Conservation (phyloP, 2,888 invertebrate genomes). For the Mythimna pallens region DNA sequence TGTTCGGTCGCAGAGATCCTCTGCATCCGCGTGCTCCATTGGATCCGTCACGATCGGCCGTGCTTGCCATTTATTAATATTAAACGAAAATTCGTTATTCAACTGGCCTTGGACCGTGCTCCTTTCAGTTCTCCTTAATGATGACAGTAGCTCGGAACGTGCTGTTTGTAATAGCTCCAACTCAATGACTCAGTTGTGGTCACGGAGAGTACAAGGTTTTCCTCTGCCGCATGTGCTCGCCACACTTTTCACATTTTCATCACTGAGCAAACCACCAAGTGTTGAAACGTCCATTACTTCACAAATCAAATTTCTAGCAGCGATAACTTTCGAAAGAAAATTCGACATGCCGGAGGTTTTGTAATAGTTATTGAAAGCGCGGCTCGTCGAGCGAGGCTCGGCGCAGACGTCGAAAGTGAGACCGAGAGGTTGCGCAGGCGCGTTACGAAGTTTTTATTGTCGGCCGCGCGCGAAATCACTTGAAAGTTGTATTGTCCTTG, state of each 20-base stretch:
- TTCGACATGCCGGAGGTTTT: slow-evolving; percentile 87
- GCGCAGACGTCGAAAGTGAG: slow-evolving; percentile 88
- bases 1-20: slow-evolving; percentile 75
- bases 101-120: slow-evolving; percentile 87
- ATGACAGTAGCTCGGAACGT: slow-evolving; percentile 88
- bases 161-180: slow-evolving; percentile 82
- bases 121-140: slow-evolving; percentile 90
- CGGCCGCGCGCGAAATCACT: slow-evolving; percentile 90
- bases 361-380: slow-evolving; percentile 87
- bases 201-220: slow-evolving; percentile 76
- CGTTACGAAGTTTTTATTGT: slow-evolving; percentile 90
- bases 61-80: slow-evolving; percentile 88
- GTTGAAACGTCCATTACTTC: slow-evolving; percentile 68
- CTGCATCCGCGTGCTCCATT: slow-evolving; percentile 83
- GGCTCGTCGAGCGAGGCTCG: slow-evolving; percentile 80
- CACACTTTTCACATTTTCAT: slow-evolving; percentile 58
- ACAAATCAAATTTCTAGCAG: slow-evolving; percentile 73
- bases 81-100: slow-evolving; percentile 90
- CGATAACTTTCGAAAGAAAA: slow-evolving; percentile 86
- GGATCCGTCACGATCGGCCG: slow-evolving; percentile 85
- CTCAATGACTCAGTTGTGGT: slow-evolving; percentile 75
- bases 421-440: slow-evolving; percentile 89
- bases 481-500: slow-evolving; percentile 91
- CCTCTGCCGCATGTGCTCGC: slow-evolving; percentile 53
- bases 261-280: slow-evolving; percentile 57